Base-by-base conservation (phyloP, 2,113 vertebrate species). In the Gnathonemus longibarbis region DNA sequence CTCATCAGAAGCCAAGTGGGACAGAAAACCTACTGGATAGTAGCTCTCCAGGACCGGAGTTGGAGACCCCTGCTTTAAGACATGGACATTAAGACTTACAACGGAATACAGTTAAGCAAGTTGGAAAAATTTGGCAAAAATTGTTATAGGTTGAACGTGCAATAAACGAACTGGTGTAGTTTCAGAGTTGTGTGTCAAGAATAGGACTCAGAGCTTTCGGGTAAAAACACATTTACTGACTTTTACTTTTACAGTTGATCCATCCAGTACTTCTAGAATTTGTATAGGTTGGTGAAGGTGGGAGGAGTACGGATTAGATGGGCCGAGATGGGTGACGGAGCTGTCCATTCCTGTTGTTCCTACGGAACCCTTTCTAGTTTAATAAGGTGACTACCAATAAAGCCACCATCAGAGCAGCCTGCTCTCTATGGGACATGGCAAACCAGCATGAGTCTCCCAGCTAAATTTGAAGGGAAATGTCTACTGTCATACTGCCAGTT, bases 351-450 rank as follows among this genome's bases (percentile, higher is more conserved):
- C 15, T 17, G 50, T 19, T 19, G 11, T 53, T 53, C 52, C 52
- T 17, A 5, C 5, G 7, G 53, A 17, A 56, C 53, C 7, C 21
- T 58, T 58, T 24, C 52, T n/a, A 58, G 42, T 83, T 90, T 88
- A 88, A 90, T 88, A 88, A 90, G 86, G 90, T 83, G 49, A 88
- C 49, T 27, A 83, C 83, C 85, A 90, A 83, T 62, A 48, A 83
- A 58, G 87, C 35, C 77, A 70, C 66, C 46, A 87, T 88, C 90
- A 88, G 49, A 83, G 87, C 35, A 90, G 48, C 46, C 39, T 84
- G 9, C 24, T 27, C 35, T 80, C 85, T 90, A 31, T 42, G 58
- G 46, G 27, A 87, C 10, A 80, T 27, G 31, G 66, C 19, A 88
- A 80, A 58, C 66, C 9, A 35, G 49, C 52, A 88, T 15, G 11